Evolutionary conservation across 1,140 invertebrate genomes (phyloP), one percentile per base, ranked within the genome.

Genomic region (Leptinotarsa undecemlineata): DNA sequence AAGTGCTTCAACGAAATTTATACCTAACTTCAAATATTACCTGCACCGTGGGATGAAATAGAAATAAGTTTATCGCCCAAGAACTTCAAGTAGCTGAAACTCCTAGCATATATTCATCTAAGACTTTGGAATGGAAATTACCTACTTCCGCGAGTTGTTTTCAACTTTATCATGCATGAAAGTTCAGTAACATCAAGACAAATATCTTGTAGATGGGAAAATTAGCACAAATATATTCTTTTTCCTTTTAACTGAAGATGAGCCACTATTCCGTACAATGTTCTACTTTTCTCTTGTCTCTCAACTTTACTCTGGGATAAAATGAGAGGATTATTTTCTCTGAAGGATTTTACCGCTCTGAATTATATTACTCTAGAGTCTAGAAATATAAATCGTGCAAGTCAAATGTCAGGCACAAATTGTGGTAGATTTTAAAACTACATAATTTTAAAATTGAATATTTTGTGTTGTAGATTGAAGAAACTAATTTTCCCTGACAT

Each of bases 241-340:
- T 57, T 57, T 57, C 51, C n/a, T 57, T 57, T 57, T 57, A 57
- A 8, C 3, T 57, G 14, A 14, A 57, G 15, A 57, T 42, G n/a
- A 57, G 51, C n/a, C 51, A 57, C 51, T 57, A 19, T 19, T 57
- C n/a, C 51, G 51, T 57, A 57, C 51, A 57, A 57, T 19, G 51
- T n/a, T 57, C 51, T 19, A 57, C 51, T 57, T 57, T n/a, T 57
- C 51, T n/a, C 51, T 57, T 57, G 51, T 57, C 51, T 57, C n/a
- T 57, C 51, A 57, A 15, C n/a, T 15, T 19, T 57, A 19, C 51
- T 17, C 15, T n/a, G 51, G 6, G 51, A 57, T 15, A n/a, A 57
- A 17, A 17, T 19, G 51, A 57, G 4, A 4, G 51, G 51, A 57
- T 57, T 57, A 57, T 17, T 57, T 57, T 6, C 14, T 57, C 15